Evolutionary conservation across 2,797 vertebrate species (phyloP), one percentile per base, ranked within the genome.

Genomic region (Epinephelus coioides): DNA sequence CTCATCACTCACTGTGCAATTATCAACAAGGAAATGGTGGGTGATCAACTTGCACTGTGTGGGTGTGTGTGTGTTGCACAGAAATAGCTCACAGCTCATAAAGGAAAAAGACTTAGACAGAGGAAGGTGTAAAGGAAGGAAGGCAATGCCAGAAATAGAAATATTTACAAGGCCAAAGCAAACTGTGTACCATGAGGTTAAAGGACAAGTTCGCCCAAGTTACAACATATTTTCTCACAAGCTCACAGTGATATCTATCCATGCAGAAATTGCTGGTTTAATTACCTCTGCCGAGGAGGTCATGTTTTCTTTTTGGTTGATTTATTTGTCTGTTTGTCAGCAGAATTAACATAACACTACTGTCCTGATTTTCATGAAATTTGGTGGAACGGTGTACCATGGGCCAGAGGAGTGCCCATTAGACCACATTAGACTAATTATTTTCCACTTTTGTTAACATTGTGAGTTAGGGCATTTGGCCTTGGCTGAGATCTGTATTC

Each of bases 11-110:
- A 54, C 25, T 72, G 59, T 54, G 73, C 46, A 73, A 27, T 44
- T 18, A 69, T 50, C 44, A 71, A 40, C 43, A 65, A 69, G 56
- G 83, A 86, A 85, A 85, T n/a, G 47, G 50, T n/a, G 53, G 70
- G 53, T 75, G 62, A 82, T 74, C 30, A 63, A 60, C 47, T 43
- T 43, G 50, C 40, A 14, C 54, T 66, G 1, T 15, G 44, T 46
- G 44, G 15, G 44, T 46, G 44, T 47, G 61, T n/a, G 59, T 54
- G 62, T 57, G 27, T 23, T 19, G 34, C 27, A 34, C 57, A 62
- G 72, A 82, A 50, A 84, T 70, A 81, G 34, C 57, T 61, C 40
- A 23, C 25, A 40, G 43, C 57, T 61, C 40, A 23, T 21, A 40
- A 43, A 66, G 25, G 25, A 55, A 64, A 75, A 69, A 50, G 56